Evolutionary conservation across 37 sponge, comb jelly and placozoan genomes (phyloP), one percentile per base, ranked within the genome.

Genomic region (Hormiphora californensis): DNA sequence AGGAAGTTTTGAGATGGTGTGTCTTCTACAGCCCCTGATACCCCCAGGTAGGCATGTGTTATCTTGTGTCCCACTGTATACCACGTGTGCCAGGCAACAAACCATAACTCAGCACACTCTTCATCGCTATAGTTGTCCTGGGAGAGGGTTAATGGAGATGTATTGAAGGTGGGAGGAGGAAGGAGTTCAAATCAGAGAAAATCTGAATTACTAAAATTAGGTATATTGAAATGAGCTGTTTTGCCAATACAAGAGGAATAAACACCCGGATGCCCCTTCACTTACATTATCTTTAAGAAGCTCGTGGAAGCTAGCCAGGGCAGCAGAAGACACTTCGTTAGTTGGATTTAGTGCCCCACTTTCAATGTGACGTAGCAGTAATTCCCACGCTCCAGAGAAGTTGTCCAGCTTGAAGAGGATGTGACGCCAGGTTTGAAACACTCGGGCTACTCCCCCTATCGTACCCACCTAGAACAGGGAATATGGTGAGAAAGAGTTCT

Each of bases 291-390:
- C 67, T 31, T 90, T 88, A 22, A 94, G 86, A 4, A 92, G 85
- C 27, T 39, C 89, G 44, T 89, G 87, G 63, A 94, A 92, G 41
- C 94, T 91, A 46, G 87, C 86, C 63, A 90, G 61, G 11, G 94
- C 91, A 43, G 94, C 94, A 15, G 88, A 34, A 22, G 94, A 89
- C 11, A 94, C 92, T 90, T 94, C 67, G 8, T n/a, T 86, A 41
- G 63, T 92, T 32, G 86, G 21, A 81, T 81, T 89, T 46, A 61
- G 62, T 31, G 93, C 92, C 55, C 90, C 93, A 0, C 41, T 57
- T 34, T 87, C 67, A n/a, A 95, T 89, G 54, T 49, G 55, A 28
- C 87, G 85, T 17, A 94, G 90, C 31, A 92, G 69, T 7, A 87
- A 90, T 11, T 63, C 69, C 96, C 96, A 95, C 11, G 91, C 92